Percentiles rank a stretch among this genome's conserved stretches.
phyloP scores from a whole-genome alignment of 2,113 vertebrate species.

The Colossoma macropomum region DNA sequence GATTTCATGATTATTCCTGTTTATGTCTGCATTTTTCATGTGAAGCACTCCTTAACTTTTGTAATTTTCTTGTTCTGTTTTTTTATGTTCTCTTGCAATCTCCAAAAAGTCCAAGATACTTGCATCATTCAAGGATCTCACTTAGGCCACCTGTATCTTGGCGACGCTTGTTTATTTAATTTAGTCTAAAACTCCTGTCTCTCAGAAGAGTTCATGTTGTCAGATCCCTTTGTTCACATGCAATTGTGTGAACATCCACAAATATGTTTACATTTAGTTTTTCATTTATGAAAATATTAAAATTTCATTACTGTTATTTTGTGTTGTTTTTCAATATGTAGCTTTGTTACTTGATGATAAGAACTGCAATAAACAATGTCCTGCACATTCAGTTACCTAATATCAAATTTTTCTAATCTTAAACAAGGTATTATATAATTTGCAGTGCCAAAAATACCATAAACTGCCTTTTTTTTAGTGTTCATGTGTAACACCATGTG shows the following conservation, averaged over 20 bases:
- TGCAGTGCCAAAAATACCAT: not conserved
- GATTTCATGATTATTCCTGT: not conserved
- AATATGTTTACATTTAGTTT: constrained; percentile 67
- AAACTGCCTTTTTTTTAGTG: too few relatives aligned
- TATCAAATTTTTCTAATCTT: constrained; percentile 6
- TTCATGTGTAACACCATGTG: not conserved
- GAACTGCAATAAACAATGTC: not conserved
- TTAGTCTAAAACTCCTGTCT: constrained; percentile 45
- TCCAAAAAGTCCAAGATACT: constrained; percentile 7
- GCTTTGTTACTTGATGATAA: constrained; percentile 35
- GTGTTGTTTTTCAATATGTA: constrained; percentile 74
- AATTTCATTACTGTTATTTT: constrained; percentile 73
- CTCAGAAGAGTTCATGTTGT: constrained; percentile 45
- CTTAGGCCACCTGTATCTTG: not conserved
- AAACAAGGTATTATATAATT: not conserved
- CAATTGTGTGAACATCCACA: constrained; percentile 62
- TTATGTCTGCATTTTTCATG: not conserved
- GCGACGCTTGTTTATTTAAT: constrained; percentile 25
- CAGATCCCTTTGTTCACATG: constrained; percentile 62
- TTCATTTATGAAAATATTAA: constrained; percentile 76
- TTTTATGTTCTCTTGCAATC: not conserved
- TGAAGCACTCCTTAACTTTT: not conserved
- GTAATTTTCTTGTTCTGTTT: not conserved
- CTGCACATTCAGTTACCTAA: not conserved
- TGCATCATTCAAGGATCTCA: not conserved